Percentiles rank a stretch among this genome's conserved stretches.
Evolutionary conservation across 2,888 invertebrate species (phyloP).

Genomic region (Dione vanillae): DNA sequence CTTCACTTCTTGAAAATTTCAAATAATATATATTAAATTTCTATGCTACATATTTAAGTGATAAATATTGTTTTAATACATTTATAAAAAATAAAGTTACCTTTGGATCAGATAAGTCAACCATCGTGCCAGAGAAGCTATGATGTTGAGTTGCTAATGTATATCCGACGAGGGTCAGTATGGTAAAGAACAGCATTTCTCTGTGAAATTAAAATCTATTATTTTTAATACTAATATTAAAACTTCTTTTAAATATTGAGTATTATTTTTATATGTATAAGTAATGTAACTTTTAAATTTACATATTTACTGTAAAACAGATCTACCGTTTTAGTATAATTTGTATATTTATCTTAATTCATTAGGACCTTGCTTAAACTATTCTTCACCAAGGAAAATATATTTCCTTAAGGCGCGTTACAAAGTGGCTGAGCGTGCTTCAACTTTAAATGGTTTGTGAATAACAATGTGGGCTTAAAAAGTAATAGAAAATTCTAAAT

Average conservation of each 20-base stretch:
- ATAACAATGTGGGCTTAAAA: background rate
- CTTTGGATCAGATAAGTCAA: slow-evolving; percentile 75
- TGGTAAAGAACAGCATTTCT: slow-evolving; percentile 50
- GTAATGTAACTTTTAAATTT: no score
- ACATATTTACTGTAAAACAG: background rate
- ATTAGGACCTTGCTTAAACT: slow-evolving; percentile 16
- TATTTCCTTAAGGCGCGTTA: slow-evolving; percentile 19
- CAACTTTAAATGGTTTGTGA: slow-evolving; percentile 5
- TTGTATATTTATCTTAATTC: slow-evolving; percentile 19
- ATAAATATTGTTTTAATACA: no score
- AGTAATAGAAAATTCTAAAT: background rate
- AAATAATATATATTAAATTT: no score
- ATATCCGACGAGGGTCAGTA: slow-evolving; percentile 52
- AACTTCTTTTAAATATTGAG: no score
- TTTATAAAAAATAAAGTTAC: slow-evolving; percentile 51
- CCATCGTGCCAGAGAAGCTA: slow-evolving; percentile 65
- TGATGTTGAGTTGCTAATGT: slow-evolving; percentile 44
- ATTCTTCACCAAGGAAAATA: slow-evolving; percentile 16
- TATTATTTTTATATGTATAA: no score
- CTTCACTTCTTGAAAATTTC: no score
- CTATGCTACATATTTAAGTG: no score
- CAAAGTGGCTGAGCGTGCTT: slow-evolving; percentile 23
- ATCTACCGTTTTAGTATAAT: slow-evolving; percentile 7
- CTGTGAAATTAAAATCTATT: slow-evolving; percentile 34
- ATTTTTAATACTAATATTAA: background rate